Base-by-base conservation (phyloP, 2,888 invertebrate species). In the Boloria selene region DNA sequence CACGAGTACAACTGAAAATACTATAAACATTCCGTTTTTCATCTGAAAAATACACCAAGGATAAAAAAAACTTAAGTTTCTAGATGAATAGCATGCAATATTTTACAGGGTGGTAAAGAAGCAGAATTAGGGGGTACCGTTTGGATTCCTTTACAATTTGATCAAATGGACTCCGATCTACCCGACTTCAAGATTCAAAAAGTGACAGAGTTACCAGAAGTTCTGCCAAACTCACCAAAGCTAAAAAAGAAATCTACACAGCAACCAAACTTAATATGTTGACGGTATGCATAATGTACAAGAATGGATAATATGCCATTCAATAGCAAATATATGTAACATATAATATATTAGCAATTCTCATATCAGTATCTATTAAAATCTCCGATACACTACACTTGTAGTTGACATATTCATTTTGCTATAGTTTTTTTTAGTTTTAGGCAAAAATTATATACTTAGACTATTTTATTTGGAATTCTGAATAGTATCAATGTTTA, bases 51-150 rank as follows among this genome's bases (percentile, higher is more conserved):
- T 10, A 7, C 31, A 10, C 7, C 31, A 31, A 38, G 31, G 2
- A 38, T 31, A 7, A 7, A 10, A 38, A 38, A 10, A 38, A 31
- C 6, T 6, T 31, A 31, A 31, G 10, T 18, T 26, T 18, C 38
- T 38, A 17, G 31, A 38, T 18, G 0, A 7, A 13, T 13, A 31
- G 22, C 53, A 44, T 47, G 54, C 14, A 61, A 56, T 51, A 38
- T 13, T 54, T 79, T 79, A 4, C 79, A 94, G 94, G 97, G 97
- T 69, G 97, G 96, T 38, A 94, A 94, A 76, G 93, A 95, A 82
- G 96, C 97, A 44, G 94, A 95, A 74, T 83, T 96, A 68, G 96
- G 95, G 14, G 95, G 95, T 44, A 97, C 97, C 0, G 95, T 97
- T 18, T 97, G 97, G 97, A 93, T 96, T 73, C 96, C 96, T 38